Percentiles rank a stretch among this genome's conserved stretches.
Conservation (phyloP, 92 coral and sea anemone species). For the Desmophyllum pertusum region DNA sequence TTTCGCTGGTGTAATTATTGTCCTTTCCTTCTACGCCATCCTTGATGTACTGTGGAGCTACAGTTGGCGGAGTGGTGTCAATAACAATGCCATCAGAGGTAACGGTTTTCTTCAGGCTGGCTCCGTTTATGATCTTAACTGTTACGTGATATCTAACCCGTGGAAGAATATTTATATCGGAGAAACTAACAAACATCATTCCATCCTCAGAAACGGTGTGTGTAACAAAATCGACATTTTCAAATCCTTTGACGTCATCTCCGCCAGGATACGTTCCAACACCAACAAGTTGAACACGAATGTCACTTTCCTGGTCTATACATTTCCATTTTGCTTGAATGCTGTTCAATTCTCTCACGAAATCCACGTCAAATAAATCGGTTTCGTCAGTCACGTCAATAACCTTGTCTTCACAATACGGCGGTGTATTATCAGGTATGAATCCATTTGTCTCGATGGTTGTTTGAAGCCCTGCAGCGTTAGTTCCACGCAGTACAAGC, state of each 20-base stretch:
- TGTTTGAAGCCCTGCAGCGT: conserved; percentile 83
- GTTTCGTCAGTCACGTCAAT: conserved; percentile 71
- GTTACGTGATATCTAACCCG: conserved; percentile 83
- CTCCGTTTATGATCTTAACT: conserved; percentile 80
- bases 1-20: conserved; percentile 72
- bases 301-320: conserved; percentile 79
- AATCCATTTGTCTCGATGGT: conserved; percentile 73
- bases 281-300: conserved; percentile 62
- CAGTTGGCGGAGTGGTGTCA: conserved; percentile 82
- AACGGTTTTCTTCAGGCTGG: conserved; percentile 59
- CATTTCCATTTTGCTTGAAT: conserved; percentile 82
- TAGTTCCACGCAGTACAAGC: conserved; percentile 82
- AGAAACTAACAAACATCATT: conserved; percentile 50
- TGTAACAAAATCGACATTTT: conserved; percentile 24
- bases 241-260: conserved; percentile 61
- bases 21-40: conserved; percentile 82
- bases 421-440: conserved; percentile 74
- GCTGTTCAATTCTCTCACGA: conserved; percentile 67
- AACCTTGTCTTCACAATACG: conserved; percentile 58
- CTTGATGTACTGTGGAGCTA: conserved; percentile 72
- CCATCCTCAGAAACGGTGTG: conserved; percentile 40
- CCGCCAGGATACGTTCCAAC: conserved; percentile 91
- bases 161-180: conserved; percentile 55
- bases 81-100: conserved; percentile 89
- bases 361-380: conserved; percentile 70